Conservation (phyloP, 1,140 invertebrate species). For the Drosophila burlai region DNA sequence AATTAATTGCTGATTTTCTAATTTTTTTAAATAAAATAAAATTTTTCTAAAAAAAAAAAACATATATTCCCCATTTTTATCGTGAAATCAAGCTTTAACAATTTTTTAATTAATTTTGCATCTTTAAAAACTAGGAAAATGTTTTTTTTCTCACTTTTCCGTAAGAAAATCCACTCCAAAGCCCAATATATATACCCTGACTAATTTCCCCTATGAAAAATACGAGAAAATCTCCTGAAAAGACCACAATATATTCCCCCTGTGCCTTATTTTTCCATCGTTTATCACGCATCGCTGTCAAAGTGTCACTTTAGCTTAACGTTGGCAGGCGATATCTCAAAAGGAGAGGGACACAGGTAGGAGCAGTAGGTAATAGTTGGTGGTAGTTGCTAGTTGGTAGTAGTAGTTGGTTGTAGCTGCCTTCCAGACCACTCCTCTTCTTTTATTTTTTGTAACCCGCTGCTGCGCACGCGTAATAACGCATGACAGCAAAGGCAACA, state of each 20-base stretch:
- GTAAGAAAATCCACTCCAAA: too few species aligned
- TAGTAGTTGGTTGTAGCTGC: slow-evolving; percentile 12
- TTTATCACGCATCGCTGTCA: slow-evolving; percentile 84
- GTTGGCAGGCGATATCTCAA: slow-evolving; percentile 70
- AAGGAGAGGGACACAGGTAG: slow-evolving; percentile 40
- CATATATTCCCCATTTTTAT: too few species aligned
- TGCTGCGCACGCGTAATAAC: slow-evolving; percentile 76
- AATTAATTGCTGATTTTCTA: too few species aligned
- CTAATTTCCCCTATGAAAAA: background rate
- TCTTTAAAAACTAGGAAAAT: too few species aligned
- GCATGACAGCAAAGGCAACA: slow-evolving; percentile 67
- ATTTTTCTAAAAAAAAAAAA: too few species aligned
- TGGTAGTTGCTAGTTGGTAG: slow-evolving; percentile 2
- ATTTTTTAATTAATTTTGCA: too few species aligned
- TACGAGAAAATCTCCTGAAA: slow-evolving; percentile 8
- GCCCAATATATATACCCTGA: too few species aligned
- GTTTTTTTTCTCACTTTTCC: too few species aligned
- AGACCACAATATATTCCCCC: slow-evolving; percentile 11
- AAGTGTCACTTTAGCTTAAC: slow-evolving; percentile 82
- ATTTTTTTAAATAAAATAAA: too few species aligned
- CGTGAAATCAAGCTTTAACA: too few species aligned
- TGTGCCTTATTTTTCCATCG: slow-evolving; percentile 57
- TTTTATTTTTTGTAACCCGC: background rate
- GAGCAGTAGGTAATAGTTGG: background rate
- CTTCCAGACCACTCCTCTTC: slow-evolving; percentile 24